Base-by-base conservation (phyloP, 2,888 invertebrate species). In the Leucoptera coffeella region DNA sequence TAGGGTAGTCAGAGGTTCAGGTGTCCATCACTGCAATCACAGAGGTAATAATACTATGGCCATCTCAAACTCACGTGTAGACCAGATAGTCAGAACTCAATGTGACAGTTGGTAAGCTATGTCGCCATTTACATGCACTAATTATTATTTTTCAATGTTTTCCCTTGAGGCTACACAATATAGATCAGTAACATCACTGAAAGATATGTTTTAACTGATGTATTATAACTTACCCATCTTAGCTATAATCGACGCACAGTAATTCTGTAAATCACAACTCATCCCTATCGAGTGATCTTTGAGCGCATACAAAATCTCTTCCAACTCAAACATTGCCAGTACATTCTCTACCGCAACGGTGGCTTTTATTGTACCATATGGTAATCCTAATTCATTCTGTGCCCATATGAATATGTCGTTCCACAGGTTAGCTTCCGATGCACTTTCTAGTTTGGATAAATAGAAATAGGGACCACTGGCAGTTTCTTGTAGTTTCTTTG, bases 221-320 rank as follows among this genome's bases (percentile, higher is more conserved):
- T 10, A 4, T 10, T 8, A 4, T 8, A 10, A 38, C 42, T 56
- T 49, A 64, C 78, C 79, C 50, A 80, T 78, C 47, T 79, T 80
- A 14, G 72, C 62, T 35, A 81, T 74, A 26, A 81, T 76, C 3
- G 78, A 79, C 1, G 79, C 79, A 28, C 76, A 73, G 43, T 83
- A 84, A 43, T 84, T 83, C 84, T 83, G 84, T 36, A 83, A 78
- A 3, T 84, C 83, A 49, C 82, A 83, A 45, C 83, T 84, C 2
- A 84, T 59, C 3, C 83, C 83, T 19, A 81, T 48, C 1, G 81
- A 80, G 48, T 82, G 80, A 29, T 81, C 75, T 35, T 54, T 71
- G 20, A 84, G 45, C 9, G 76, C 78, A 46, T 67, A 81, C 28
- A 83, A 57, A 32, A 84, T 84, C 42, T 80, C 78, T 25, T 84